phyloP scores from a whole-genome alignment of 2,797 vertebrate genomes.

The Petrocephalus schoutedeni region DNA sequence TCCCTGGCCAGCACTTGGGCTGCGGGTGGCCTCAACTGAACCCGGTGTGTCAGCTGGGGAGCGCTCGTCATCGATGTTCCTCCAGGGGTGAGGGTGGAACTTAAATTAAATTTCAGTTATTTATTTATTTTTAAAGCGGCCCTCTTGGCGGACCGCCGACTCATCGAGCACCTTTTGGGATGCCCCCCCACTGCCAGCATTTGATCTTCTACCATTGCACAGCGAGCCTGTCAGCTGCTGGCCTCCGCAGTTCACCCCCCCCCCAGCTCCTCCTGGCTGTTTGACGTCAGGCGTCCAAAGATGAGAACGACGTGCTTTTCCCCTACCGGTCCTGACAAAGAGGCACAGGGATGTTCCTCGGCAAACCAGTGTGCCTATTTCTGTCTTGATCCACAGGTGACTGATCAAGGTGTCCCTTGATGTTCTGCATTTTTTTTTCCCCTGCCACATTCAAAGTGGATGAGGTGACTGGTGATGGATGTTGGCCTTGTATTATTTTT shows the following conservation, averaged over 20 bases:
- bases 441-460: neutral
- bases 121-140: slow-evolving; percentile 13
- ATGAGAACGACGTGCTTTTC: neutral
- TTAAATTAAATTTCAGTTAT: slow-evolving; percentile 1
- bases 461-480: neutral
- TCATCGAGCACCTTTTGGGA: neutral
- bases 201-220: neutral
- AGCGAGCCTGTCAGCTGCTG: neutral
- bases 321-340: neutral
- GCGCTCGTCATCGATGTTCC: neutral
- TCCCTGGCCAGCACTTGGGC: neutral
- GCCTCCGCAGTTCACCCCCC: neutral
- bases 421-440: neutral
- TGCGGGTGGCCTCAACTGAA: neutral
- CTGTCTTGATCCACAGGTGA: neutral
- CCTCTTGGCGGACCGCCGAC: neutral
- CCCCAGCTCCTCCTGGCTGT: neutral
- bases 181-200: neutral
- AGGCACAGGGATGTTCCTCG: neutral
- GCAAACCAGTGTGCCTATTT: neutral
- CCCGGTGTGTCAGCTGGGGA: neutral
- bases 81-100: neutral
- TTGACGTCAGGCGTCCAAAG: neutral
- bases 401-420: neutral
- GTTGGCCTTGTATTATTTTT: neutral